phyloP scores from a whole-genome alignment of 2,888 invertebrate species.

The Plusia festucae region DNA sequence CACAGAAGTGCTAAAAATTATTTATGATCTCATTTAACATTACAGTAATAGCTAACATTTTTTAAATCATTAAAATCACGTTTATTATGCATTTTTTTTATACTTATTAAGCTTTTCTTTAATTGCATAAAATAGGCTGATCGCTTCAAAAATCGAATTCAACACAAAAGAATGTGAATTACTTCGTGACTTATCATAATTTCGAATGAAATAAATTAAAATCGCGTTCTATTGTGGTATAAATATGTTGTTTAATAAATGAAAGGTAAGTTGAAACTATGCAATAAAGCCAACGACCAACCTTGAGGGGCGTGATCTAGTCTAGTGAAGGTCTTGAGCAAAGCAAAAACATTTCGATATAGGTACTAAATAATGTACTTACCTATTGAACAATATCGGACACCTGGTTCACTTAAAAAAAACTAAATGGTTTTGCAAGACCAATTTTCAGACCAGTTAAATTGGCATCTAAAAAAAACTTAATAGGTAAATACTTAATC shows the following conservation, averaged over 20 bases:
- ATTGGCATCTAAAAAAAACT: no score
- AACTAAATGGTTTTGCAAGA: no score
- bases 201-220: background rate
- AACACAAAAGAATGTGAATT: background rate
- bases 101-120: no score
- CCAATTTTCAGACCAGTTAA: no score
- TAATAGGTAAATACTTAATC: no score
- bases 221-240: conserved; percentile 26
- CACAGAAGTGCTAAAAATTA: background rate
- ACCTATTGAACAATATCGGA: conserved; percentile 17
- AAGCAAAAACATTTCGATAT: conserved; percentile 51
- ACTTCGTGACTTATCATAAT: conserved; percentile 24
- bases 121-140: background rate
- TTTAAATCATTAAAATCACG: no score
- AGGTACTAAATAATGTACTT: conserved; percentile 15
- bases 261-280: conserved; percentile 56
- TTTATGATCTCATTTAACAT: background rate
- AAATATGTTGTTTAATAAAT: conserved; percentile 47
- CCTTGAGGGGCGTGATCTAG: conserved; percentile 59
- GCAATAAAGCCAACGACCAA: conserved; percentile 48
- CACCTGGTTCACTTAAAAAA: background rate
- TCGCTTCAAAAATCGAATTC: background rate
- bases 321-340: conserved; percentile 55
- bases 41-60: background rate
- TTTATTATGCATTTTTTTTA: no score